Percentiles rank a stretch among this genome's conserved stretches.
phyloP scores from a whole-genome alignment of 2,113 vertebrate species.

The Suncus etruscus region DNA sequence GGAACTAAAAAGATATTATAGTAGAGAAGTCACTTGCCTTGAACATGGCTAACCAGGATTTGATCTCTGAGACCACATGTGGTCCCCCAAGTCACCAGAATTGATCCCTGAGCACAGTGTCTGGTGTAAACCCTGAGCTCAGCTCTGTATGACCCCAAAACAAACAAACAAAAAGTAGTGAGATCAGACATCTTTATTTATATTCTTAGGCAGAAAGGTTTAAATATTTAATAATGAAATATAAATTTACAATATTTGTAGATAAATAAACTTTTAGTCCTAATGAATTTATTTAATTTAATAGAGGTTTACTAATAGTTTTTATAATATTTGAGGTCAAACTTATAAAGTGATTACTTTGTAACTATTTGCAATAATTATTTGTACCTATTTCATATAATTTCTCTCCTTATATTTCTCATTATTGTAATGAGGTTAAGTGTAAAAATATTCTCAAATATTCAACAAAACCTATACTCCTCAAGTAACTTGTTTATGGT shows the following conservation, averaged over 20 bases:
- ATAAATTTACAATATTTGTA: neutral
- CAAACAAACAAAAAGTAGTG: neutral
- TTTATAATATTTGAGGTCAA: conserved; percentile 24
- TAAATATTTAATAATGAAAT: neutral
- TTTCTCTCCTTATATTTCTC: neutral
- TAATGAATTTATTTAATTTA: neutral
- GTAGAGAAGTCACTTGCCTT: too few species aligned
- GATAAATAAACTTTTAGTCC: neutral
- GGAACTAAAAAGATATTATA: too few species aligned
- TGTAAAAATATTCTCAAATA: conserved; percentile 27
- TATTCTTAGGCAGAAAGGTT: neutral
- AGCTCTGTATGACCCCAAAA: too few species aligned
- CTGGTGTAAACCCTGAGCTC: too few species aligned
- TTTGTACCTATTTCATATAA: neutral
- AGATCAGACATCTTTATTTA: neutral
- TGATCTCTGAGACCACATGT: too few species aligned
- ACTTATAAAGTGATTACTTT: neutral
- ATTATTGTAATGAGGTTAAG: neutral
- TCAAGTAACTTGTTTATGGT: neutral
- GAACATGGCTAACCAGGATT: too few species aligned
- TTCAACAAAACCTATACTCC: neutral
- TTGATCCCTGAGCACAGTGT: too few species aligned
- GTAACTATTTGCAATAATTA: neutral
- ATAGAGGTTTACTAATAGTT: neutral
- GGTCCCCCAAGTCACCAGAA: too few species aligned